A percentile compares a stretch with the other conserved stretches of the same genome.
Evolutionary conservation across 2,888 invertebrate genomes (phyloP).

Genomic region (Euspilapteryx auroguttella): DNA sequence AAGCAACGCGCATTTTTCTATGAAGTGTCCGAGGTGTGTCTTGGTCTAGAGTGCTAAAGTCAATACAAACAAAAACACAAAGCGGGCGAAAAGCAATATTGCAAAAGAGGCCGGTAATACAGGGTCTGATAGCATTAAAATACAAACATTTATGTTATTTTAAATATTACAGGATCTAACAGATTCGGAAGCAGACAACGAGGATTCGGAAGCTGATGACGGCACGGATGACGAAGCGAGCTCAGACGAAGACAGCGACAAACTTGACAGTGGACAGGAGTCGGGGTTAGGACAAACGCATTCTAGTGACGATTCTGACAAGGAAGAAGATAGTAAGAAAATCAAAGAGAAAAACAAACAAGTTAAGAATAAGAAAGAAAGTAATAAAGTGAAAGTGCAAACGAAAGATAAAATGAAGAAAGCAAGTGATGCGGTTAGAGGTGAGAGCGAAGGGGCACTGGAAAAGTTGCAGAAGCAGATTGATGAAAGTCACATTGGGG

Average conservation of each 20-base stretch:
- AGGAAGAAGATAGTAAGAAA: conserved; percentile 5
- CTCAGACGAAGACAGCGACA: conserved; percentile 24
- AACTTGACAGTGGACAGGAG: conserved; percentile 44
- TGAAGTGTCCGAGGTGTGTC: too few species aligned
- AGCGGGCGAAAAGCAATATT: too few species aligned
- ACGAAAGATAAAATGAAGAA: conserved; percentile 3
- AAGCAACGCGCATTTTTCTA: too few species aligned
- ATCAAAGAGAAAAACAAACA: conserved; percentile 8
- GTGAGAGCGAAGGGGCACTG: neutral
- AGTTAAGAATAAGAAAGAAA: conserved; percentile 4
- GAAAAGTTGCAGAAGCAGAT: conserved; percentile 11
- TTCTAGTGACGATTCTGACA: conserved; percentile 17
- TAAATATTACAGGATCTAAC: conserved; percentile 27
- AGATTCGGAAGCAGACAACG: conserved; percentile 28
- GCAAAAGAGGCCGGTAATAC: too few species aligned
- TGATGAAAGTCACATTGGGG: conserved; percentile 26
- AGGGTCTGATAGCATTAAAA: too few species aligned
- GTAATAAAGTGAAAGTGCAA: conserved; percentile 1
- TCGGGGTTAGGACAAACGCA: conserved; percentile 22
- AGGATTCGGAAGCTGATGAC: conserved; percentile 17
- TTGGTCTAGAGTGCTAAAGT: too few species aligned
- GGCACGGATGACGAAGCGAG: conserved; percentile 22
- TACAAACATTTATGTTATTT: too few species aligned
- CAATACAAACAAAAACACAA: too few species aligned
- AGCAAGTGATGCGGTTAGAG: neutral